Percentiles rank a stretch among this genome's conserved stretches.
These are phyloP conservation scores for Myotis lucifugus DNA, from an alignment of 2,113 vertebrate species.

Conservation along the genomic window DNA sequence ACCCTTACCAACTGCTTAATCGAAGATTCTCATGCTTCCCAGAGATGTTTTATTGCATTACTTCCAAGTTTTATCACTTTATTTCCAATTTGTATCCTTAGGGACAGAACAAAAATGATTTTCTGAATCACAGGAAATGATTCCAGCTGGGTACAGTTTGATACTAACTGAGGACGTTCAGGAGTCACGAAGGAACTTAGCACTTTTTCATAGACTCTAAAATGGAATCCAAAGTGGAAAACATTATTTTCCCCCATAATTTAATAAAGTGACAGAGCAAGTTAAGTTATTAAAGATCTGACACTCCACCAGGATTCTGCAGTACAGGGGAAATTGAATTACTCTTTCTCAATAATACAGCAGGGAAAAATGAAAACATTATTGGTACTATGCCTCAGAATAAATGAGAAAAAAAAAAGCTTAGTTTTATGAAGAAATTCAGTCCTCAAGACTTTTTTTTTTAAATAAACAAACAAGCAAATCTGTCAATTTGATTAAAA, in stretches of 20 bases:
- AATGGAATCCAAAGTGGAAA: not conserved
- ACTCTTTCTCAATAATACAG: conserved; percentile 58
- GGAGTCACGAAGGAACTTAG: not conserved
- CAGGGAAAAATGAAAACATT: not conserved
- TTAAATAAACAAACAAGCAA: not conserved
- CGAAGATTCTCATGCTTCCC: not conserved
- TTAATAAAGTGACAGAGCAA: conserved; percentile 57
- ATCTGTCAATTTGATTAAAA: conserved; percentile 1
- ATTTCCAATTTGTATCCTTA: conserved; percentile 48
- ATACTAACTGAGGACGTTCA: conserved; percentile 19
- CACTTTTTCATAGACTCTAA: conserved; percentile 31
- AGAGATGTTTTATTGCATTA: conserved; percentile 27
- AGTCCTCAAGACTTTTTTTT: conserved; percentile 32
- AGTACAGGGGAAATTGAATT: conserved; percentile 43
- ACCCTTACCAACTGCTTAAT: not conserved
- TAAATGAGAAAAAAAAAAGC: conserved; percentile 55
- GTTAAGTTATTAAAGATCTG: conserved; percentile 22
- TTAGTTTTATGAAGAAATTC: conserved; percentile 51
- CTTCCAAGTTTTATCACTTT: conserved; percentile 57
- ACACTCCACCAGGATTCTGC: not conserved
- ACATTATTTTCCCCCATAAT: not conserved
- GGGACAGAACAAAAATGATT: conserved; percentile 52
- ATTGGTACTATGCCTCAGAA: not conserved
- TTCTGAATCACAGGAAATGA: conserved; percentile 62
- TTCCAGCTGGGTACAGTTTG: conserved; percentile 46